Conservation (phyloP, 2,888 invertebrate genomes). For the Noctua pronuba region DNA sequence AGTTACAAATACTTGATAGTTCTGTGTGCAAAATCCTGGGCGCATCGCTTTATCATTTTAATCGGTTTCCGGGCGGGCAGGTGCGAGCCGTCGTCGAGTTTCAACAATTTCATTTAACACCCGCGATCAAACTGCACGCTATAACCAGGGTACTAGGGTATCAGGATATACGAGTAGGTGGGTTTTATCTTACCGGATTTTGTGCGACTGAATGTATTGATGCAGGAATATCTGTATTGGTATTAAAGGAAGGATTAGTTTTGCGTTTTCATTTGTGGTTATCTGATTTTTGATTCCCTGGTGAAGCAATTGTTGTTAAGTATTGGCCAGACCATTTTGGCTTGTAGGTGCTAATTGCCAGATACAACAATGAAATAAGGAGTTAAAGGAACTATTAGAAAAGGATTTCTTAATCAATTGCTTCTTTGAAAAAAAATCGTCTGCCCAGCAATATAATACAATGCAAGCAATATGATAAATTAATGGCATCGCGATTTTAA, state of each 20-base stretch:
- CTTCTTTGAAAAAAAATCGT: too few relatives aligned
- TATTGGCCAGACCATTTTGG: not conserved
- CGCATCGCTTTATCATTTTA: slow-evolving; percentile 85
- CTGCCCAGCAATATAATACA: too few relatives aligned
- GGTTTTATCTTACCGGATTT: slow-evolving; percentile 49
- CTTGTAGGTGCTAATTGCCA: not conserved
- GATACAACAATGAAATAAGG: not conserved
- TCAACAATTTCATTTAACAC: slow-evolving; percentile 77
- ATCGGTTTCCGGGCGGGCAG: slow-evolving; percentile 83
- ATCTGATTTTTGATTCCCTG: not conserved
- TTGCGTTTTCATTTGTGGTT: not conserved
- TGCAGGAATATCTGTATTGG: slow-evolving; percentile 19
- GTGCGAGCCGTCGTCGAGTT: slow-evolving; percentile 78
- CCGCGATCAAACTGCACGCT: slow-evolving; percentile 60
- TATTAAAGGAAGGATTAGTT: slow-evolving; percentile 20
- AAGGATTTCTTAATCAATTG: not conserved
- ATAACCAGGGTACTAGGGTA: slow-evolving; percentile 46
- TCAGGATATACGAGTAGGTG: slow-evolving; percentile 32
- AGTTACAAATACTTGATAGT: slow-evolving; percentile 34
- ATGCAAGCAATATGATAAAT: too few relatives aligned
- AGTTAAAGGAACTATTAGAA: not conserved
- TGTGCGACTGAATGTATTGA: slow-evolving; percentile 26
- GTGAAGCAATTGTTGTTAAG: not conserved
- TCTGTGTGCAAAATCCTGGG: slow-evolving; percentile 62
- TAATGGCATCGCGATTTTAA: not conserved